Evolutionary conservation across 2,888 invertebrate genomes (phyloP), one percentile per base, ranked within the genome.

Genomic region (Digitonthophagus gazella): DNA sequence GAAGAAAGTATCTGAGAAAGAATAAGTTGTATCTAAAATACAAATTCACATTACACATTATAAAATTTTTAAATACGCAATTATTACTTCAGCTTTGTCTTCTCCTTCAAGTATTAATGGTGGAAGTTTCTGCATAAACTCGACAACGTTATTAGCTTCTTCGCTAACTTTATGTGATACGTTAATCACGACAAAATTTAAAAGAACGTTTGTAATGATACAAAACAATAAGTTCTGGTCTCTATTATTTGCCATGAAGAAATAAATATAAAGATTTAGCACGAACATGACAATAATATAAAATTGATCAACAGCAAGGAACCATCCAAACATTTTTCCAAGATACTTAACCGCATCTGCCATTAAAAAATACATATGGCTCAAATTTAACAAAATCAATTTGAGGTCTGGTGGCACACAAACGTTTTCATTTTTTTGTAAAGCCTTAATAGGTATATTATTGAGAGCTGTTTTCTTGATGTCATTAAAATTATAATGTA

Each of bases 11-110:
- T 67, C 67, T 78, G 77, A 4, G 73, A 74, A 56, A 77, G 68
- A 65, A 78, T 75, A 56, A 76, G 70, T 69, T 77, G 75, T 56
- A 79, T 76, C 78, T 78, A 66, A 3, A 74, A 75, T 66, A 71
- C 67, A 69, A 58, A 66, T 54, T n/a, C 14, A 63, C 15, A 6
- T 15, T 22, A 3, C n/a, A n/a, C n/a, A n/a, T n/a, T n/a, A n/a
- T n/a, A n/a, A n/a, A n/a, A n/a, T n/a, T n/a, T n/a, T n/a, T n/a
- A n/a, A n/a, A n/a, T n/a, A n/a, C n/a, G n/a, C n/a, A n/a, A 8
- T n/a, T 64, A 66, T 73, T 74, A 77, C 78, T 74, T 78, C 78
- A 15, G 67, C 70, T 64, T 74, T 72, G 61, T 75, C 72, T 69
- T 74, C 72, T 28, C 74, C 72, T 57, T 75, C 72, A 15, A 76